Base-by-base conservation (phyloP, 2,888 invertebrate genomes). In the Drosophila greeni region DNA sequence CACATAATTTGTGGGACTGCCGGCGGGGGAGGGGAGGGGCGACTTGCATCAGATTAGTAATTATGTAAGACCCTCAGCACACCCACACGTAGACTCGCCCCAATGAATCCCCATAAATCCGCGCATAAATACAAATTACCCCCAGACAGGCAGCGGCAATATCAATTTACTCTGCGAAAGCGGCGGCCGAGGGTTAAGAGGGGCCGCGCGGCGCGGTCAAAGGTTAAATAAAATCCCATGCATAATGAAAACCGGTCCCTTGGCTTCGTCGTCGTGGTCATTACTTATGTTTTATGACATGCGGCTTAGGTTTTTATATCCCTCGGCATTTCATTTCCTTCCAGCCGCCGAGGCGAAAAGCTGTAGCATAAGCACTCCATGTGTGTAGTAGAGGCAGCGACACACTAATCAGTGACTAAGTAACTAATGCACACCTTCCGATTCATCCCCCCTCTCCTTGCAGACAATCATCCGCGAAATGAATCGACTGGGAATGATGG, bases 401-500 rank as follows among this genome's bases (percentile, higher is more conserved):
- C 29, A 23, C 64, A 70, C 68, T 81, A 81, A 77, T 80, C 70
- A 80, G 58, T 45, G 48, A 36, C 72, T 70, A 71, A 73, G 71
- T 55, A 77, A 68, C 70, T 76, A 37, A 33, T 43, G 31, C 43
- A 24, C 42, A 43, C 34, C 36, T 43, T 20, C 20, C 29, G 12
- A 37, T 37, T 61, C 18, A 31, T 55, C 34, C 53, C 69, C 55
- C 54, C 68, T 55, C 59, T 73, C 33, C 49, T 89, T 90, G 68
- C 90, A 94, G 94, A 92, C 92, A 84, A 93, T 95, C 79, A 92
- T 95, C 71, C 93, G 92, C 82, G 96, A 96, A 90, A 95, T 96
- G 95, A 96, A 96, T 90, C 92, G 95, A 4, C 90, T 96, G 66
- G 96, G 96, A 26, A 96, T 96, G 95, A 91, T 96, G 87, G 94